Evolutionary conservation across 2,113 vertebrate species (phyloP).

Genomic region (Alligator sinensis): DNA sequence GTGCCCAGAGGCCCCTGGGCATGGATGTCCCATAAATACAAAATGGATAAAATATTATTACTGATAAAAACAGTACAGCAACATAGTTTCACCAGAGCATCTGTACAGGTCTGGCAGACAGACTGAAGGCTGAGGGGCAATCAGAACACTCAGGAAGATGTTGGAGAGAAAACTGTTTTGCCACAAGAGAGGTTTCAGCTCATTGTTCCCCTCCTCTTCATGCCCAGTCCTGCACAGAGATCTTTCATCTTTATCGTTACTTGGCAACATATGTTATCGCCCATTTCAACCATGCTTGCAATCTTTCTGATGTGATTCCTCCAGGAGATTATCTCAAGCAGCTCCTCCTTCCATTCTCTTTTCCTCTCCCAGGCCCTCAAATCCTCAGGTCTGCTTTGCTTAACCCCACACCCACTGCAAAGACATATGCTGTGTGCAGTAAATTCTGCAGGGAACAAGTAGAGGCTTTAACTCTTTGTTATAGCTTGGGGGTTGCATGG

Average conservation of each 20-base stretch:
- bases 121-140: fast-evolving
- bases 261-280: slow-evolving; percentile 13
- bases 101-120: neutral
- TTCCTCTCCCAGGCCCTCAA: neutral
- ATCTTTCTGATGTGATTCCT: slow-evolving; percentile 48
- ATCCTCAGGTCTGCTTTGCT: neutral
- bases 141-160: neutral
- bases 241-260: slow-evolving; percentile 34
- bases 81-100: slow-evolving; percentile 19
- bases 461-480: neutral
- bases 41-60: slow-evolving; percentile 52
- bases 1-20: slow-evolving; percentile 59
- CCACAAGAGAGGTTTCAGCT: slow-evolving; percentile 17
- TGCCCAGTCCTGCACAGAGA: slow-evolving; percentile 14
- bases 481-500: neutral
- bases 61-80: slow-evolving; percentile 37
- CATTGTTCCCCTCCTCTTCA: neutral
- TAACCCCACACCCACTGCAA: neutral
- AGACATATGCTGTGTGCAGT: fast-evolving
- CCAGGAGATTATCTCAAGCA: slow-evolving; percentile 6
- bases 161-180: slow-evolving; percentile 4
- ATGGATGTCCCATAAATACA: slow-evolving; percentile 68
- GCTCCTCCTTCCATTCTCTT: slow-evolving; percentile 20
- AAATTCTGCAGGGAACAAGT: neutral
- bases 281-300: slow-evolving; percentile 11